Conservation (phyloP, 2,113 vertebrate genomes). For the Aphyosemion australe region DNA sequence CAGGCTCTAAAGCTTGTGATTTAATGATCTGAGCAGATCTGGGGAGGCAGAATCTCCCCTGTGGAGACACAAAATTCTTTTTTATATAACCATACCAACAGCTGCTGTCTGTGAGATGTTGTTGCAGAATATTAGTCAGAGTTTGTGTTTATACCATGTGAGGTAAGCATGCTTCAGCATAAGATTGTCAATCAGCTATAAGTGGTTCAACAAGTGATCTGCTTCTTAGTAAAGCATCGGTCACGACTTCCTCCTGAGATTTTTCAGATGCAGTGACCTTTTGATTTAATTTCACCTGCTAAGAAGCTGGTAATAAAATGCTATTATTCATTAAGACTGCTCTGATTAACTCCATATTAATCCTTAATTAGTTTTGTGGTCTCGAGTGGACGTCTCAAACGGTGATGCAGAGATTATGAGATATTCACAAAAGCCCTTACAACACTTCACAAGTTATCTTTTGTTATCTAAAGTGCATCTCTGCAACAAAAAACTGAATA, state of each 20-base stretch:
- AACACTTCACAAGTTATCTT: too few species aligned
- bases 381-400: slow-evolving; percentile 4
- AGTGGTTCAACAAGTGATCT: slow-evolving; percentile 20
- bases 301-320: not conserved
- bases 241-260: slow-evolving; percentile 10
- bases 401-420: not conserved
- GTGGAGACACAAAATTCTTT: not conserved
- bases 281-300: slow-evolving; percentile 32
- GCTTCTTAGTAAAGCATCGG: slow-evolving; percentile 42
- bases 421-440: not conserved
- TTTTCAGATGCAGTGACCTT: slow-evolving; percentile 26
- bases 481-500: not conserved
- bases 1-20: not conserved
- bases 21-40: not conserved
- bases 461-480: too few species aligned
- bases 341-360: slow-evolving; percentile 20
- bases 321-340: slow-evolving; percentile 15
- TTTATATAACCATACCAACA: not conserved
- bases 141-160: slow-evolving; percentile 13
- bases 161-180: slow-evolving; percentile 21
- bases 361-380: slow-evolving; percentile 22
- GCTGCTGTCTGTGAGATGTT: not conserved
- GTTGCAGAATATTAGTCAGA: not conserved
- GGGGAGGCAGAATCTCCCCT: not conserved
- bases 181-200: slow-evolving; percentile 33